Evolutionary conservation across 2,888 invertebrate species (phyloP).

Genomic region (Campoplex nolae): DNA sequence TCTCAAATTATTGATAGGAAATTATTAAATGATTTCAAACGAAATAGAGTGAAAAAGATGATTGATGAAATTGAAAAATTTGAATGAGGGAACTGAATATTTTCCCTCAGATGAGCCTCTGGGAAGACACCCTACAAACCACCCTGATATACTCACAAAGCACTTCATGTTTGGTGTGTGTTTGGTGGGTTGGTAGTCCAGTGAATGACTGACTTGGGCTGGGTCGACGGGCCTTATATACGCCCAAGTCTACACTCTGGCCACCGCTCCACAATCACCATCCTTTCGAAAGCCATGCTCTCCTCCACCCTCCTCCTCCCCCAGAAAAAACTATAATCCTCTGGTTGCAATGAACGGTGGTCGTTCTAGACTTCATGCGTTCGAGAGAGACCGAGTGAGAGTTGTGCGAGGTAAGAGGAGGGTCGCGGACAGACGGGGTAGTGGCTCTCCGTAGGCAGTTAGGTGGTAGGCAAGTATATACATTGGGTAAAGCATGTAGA

Average conservation of each 20-base stretch:
- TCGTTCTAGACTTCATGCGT: conserved; percentile 60
- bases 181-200: conserved; percentile 84
- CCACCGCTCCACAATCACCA: conserved; percentile 83
- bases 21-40: neutral
- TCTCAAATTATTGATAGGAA: neutral
- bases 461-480: conserved; percentile 63
- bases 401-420: conserved; percentile 64
- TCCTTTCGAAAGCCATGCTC: conserved; percentile 84
- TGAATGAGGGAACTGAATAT: conserved; percentile 11
- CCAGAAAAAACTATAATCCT: conserved; percentile 82
- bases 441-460: conserved; percentile 64
- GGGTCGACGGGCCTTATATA: conserved; percentile 84
- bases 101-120: conserved; percentile 34
- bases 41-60: conserved; percentile 2
- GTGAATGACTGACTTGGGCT: conserved; percentile 85
- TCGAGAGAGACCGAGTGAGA: conserved; percentile 49
- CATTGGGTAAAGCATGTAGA: conserved; percentile 52
- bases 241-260: conserved; percentile 83
- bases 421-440: conserved; percentile 70
- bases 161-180: conserved; percentile 84
- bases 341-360: conserved; percentile 72
- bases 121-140: conserved; percentile 66
- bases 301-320: conserved; percentile 81
- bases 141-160: conserved; percentile 83
- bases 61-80: conserved; percentile 10